Base-by-base conservation (phyloP, 2,888 invertebrate species). In the Cephus runcator region DNA sequence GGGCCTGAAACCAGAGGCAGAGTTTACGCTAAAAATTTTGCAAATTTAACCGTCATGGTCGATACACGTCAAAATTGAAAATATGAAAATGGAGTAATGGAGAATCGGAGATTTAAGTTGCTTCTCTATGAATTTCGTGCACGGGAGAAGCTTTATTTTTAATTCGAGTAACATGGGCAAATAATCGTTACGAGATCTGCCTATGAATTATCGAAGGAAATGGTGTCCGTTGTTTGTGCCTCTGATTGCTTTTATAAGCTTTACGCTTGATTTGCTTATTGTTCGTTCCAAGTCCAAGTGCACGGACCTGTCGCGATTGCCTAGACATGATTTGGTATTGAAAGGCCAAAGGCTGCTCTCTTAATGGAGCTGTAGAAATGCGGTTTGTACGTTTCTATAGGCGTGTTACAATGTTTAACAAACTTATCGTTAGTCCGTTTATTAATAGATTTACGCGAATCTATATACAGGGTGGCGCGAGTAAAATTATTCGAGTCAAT, bases 231-330 rank as follows among this genome's bases (percentile, higher is more conserved):
- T 40, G 40, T 56, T 56, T 6, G 56, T 56, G 23, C 56, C 56
- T 56, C 9, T 56, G 23, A 56, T 56, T 56, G 56, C 56, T 56
- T 56, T 23, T 56, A 56, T 56, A 56, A 56, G 56, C 56, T 56
- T 56, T 56, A 56, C 56, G 56, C 56, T 69, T 75, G 56, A 75
- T 68, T 75, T 73, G 69, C 36, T 76, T 79, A 77, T 77, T 34
- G 40, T 33, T 69, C 77, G 75, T 76, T 69, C 69, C 31, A 36
- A 71, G 69, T 69, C 75, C 69, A 71, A 34, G 34, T 75, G 40
- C 73, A 56, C 73, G 76, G 69, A 56, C 56, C 56, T 56, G 56
- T 56, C 56, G 56, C 56, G 56, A 56, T 56, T 23, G 56, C 56
- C 56, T 56, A 56, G 23, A 56, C 56, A 56, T 56, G 56, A 56